Evolutionary conservation across 2,113 vertebrate species (phyloP), one percentile per base, ranked within the genome.

Genomic region (Parotia lawesii): DNA sequence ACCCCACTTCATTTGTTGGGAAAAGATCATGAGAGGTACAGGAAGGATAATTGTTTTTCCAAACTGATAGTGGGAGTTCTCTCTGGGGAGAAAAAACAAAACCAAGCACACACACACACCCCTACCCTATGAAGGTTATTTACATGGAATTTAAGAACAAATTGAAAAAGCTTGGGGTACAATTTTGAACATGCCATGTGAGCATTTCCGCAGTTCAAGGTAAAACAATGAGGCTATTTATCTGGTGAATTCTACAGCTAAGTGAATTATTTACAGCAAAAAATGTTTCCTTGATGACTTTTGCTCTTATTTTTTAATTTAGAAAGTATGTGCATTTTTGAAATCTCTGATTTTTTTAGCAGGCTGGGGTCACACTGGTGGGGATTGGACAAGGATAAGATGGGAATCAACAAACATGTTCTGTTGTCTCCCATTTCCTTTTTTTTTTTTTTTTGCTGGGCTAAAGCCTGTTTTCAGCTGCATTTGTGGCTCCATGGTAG

Each of bases 41-140:
- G 66, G 61, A 77, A 86, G n/a, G 54, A 61, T 71, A 78, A 69
- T 87, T 93, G 28, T 91, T 95, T 90, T 95, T 86, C 83, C 81
- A 90, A 89, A 87, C 24, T 90, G 61, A 81, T 81, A 72, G 37
- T 57, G 23, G 40, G 51, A 92, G 37, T 45, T 77, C 2, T 67
- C 72, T 74, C 58, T 11, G 14, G 44, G 79, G 50, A 75, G 22
- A 80, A 92, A 77, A 87, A 42, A 11, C 11, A 38, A 79, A 85
- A 54, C 4, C 35, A 76, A 85, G 38, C 19, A 33, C 11, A 38
- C 38, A 38, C 4, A 7, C 4, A 4, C 9, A 0, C 7, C 31
- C 18, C 22, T 21, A 64, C 8, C 1, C 2, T 35, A 29, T 22
- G 31, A 60, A 57, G 42, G 18, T 71, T 85, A 57, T 91, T 91